Conservation (phyloP, 2,113 vertebrate genomes). For the Tricholaema leucomelas region DNA sequence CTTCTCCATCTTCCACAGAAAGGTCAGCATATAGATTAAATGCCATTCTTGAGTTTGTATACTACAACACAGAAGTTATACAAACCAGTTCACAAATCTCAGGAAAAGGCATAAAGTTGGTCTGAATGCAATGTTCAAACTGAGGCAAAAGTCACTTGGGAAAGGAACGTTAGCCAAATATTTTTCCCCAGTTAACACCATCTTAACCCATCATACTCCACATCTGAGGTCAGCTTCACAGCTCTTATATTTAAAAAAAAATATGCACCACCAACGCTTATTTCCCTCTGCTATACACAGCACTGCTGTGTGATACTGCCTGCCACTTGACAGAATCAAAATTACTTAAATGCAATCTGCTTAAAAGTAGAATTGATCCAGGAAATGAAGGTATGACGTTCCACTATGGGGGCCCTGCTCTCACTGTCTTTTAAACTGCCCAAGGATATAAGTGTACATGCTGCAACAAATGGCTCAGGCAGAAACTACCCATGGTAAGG, state of each 20-base stretch:
- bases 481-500: not conserved
- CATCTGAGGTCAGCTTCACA: not conserved
- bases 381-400: not conserved
- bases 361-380: not conserved
- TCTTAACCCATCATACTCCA: not conserved
- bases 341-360: not conserved
- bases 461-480: not conserved
- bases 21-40: not conserved
- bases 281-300: not conserved
- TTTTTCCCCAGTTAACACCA: not conserved
- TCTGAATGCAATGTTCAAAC: not conserved
- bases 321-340: not conserved
- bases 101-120: not conserved
- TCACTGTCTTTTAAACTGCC: not conserved
- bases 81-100: not conserved
- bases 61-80: not conserved
- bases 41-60: not conserved
- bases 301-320: not conserved
- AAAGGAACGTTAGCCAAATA: not conserved
- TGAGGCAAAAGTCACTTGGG: not conserved
- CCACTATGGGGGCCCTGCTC: not conserved
- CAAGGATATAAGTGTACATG: not conserved
- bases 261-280: not conserved
- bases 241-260: not conserved
- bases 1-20: not conserved